A percentile compares a stretch with the other conserved stretches of the same genome.
Conservation (phyloP, 2,888 invertebrate species). For the Thumatha senex region DNA sequence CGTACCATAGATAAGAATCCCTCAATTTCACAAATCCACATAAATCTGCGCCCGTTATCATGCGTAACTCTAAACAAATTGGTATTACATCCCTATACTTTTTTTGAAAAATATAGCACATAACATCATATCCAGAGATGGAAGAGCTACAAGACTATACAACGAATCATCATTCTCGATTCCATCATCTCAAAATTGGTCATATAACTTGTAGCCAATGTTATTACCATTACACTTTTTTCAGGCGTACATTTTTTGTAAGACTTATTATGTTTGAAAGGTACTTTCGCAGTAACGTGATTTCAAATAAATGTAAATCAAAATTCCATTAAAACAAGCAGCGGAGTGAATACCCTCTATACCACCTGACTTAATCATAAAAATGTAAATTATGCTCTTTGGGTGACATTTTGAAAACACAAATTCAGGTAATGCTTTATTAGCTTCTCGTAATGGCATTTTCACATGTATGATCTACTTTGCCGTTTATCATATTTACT, state of each 20-base stretch:
- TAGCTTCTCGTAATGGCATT: conserved; percentile 39
- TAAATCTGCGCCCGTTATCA: too few relatives aligned
- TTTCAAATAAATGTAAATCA: conserved; percentile 4
- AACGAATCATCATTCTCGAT: too few relatives aligned
- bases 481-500: conserved; percentile 37
- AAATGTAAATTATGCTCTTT: conserved; percentile 55
- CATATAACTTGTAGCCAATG: neutral
- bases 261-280: too few relatives aligned
- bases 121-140: too few relatives aligned
- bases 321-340: conserved; percentile 17
- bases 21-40: too few relatives aligned
- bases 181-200: too few relatives aligned
- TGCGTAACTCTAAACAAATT: too few relatives aligned
- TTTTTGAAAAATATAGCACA: too few relatives aligned
- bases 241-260: too few relatives aligned
- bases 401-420: conserved; percentile 34
- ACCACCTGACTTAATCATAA: conserved; percentile 51
- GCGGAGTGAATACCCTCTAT: conserved; percentile 27
- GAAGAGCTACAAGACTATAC: too few relatives aligned
- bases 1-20: too few relatives aligned
- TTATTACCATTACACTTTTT: too few relatives aligned
- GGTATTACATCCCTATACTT: neutral
- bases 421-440: conserved; percentile 47
- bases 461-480: conserved; percentile 46
- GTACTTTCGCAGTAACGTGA: conserved; percentile 9